Evolutionary conservation across 2,797 vertebrate genomes (phyloP).

Genomic region (Pantherophis vulpinus): DNA sequence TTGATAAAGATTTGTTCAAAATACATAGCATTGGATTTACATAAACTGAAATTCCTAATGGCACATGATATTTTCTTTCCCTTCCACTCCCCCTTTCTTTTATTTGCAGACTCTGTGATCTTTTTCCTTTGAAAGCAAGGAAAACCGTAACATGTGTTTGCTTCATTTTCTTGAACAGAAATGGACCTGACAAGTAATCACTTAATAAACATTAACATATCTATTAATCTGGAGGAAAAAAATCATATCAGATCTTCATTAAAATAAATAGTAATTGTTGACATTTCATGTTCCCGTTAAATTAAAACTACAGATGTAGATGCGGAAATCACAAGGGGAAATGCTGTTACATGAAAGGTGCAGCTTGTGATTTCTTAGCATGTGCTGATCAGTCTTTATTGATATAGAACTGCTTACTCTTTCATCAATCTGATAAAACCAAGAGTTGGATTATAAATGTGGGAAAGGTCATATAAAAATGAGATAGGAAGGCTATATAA

Average conservation of each 20-base stretch:
- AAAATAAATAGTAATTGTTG: conserved; percentile 13
- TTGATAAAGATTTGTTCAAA: neutral
- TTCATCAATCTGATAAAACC: neutral
- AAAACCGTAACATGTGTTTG: neutral
- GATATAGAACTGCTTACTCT: neutral
- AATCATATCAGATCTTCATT: neutral
- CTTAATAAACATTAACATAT: conserved; percentile 4
- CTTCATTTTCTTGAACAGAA: conserved; percentile 27
- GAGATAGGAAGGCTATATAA: neutral
- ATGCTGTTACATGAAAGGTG: neutral
- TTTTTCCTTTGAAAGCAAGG: neutral
- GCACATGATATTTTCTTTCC: neutral
- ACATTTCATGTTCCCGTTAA: conserved; percentile 18
- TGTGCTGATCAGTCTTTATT: neutral
- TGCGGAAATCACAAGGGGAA: neutral
- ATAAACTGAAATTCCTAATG: neutral
- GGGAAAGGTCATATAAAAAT: neutral
- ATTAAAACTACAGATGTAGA: neutral
- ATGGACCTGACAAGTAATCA: conserved; percentile 8
- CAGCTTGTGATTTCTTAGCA: neutral
- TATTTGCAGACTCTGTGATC: neutral
- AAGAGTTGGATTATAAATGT: neutral
- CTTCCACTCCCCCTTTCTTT: neutral
- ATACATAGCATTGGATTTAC: neutral
- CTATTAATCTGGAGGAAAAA: neutral